Conservation (phyloP, 2,888 invertebrate species). For the Chirona hameri region DNA sequence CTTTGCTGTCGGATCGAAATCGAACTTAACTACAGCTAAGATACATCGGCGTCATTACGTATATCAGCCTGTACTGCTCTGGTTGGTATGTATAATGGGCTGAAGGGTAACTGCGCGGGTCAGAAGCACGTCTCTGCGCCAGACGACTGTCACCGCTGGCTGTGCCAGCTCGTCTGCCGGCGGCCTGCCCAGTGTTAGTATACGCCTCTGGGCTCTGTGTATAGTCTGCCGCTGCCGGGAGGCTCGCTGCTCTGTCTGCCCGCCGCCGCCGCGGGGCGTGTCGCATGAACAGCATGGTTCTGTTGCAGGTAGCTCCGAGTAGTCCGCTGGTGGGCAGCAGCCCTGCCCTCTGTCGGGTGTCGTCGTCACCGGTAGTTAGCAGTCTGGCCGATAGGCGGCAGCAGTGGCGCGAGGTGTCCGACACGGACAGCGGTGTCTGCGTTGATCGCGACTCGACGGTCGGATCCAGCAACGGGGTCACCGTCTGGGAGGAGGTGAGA, state of each 20-base stretch:
- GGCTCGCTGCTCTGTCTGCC: not conserved
- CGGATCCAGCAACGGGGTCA: not conserved
- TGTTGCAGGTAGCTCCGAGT: constrained; percentile 4
- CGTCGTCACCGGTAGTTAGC: constrained; percentile 3
- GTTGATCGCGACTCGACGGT: constrained; percentile 8
- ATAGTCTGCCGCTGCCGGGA: too few relatives aligned
- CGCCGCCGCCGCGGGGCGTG: not conserved
- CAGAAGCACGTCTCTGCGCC: too few relatives aligned
- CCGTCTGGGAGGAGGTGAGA: constrained; percentile 10
- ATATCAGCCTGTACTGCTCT: too few relatives aligned
- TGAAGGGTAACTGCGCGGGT: too few relatives aligned
- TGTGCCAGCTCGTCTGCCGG: too few relatives aligned
- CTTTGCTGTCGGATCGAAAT: too few relatives aligned
- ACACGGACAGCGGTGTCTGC: not conserved
- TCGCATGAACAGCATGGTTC: not conserved
- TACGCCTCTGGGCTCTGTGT: too few relatives aligned
- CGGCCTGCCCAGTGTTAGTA: too few relatives aligned
- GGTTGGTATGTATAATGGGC: too few relatives aligned
- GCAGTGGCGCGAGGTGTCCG: constrained; percentile 23
- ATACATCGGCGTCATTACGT: too few relatives aligned
- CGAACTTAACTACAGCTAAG: too few relatives aligned
- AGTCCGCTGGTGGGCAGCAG: not conserved
- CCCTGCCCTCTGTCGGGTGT: not conserved
- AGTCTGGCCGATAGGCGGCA: not conserved
- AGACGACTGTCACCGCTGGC: too few relatives aligned